A percentile compares a stretch with the other conserved stretches of the same genome.
These are phyloP conservation scores for Argyresthia albistria DNA, from an alignment of 2,888 invertebrate species.

Conservation along the genomic window DNA sequence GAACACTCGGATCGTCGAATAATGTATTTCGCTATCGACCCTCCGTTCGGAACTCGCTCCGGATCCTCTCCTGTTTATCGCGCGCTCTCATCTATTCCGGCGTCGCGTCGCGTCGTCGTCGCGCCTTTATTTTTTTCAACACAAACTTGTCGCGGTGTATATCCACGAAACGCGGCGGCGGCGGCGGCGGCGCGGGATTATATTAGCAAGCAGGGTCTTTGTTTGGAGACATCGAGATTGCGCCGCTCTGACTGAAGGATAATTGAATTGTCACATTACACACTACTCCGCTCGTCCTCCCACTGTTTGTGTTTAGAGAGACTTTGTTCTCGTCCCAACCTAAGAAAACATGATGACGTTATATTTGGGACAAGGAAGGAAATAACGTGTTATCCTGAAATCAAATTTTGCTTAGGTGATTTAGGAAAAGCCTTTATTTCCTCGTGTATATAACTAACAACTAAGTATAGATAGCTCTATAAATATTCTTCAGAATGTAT, in stretches of 20 bases:
- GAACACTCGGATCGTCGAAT: conserved; percentile 71
- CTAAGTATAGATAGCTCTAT: not conserved
- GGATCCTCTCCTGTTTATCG: conserved; percentile 70
- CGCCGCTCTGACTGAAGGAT: conserved; percentile 45
- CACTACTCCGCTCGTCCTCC: conserved; percentile 29
- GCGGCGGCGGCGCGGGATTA: conserved; percentile 35
- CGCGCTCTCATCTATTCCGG: conserved; percentile 68
- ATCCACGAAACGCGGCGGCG: conserved; percentile 24
- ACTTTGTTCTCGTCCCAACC: conserved; percentile 6
- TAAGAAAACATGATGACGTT: not conserved
- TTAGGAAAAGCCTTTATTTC: not conserved
- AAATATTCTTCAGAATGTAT: not conserved
- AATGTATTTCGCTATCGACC: conserved; percentile 73
- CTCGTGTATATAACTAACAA: not conserved
- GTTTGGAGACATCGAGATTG: conserved; percentile 59
- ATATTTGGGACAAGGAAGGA: not conserved
- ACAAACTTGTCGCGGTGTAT: conserved; percentile 60
- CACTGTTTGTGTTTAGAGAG: conserved; percentile 18
- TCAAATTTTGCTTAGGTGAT: not conserved
- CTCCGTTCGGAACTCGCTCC: conserved; percentile 38
- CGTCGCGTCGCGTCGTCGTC: conserved; percentile 64
- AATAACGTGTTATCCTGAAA: not conserved
- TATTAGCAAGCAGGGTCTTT: conserved; percentile 61
- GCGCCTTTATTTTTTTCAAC: conserved; percentile 67
- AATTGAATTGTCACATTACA: conserved; percentile 51